Conservation (phyloP, 2,797 vertebrate species). For the Falco biarmicus region DNA sequence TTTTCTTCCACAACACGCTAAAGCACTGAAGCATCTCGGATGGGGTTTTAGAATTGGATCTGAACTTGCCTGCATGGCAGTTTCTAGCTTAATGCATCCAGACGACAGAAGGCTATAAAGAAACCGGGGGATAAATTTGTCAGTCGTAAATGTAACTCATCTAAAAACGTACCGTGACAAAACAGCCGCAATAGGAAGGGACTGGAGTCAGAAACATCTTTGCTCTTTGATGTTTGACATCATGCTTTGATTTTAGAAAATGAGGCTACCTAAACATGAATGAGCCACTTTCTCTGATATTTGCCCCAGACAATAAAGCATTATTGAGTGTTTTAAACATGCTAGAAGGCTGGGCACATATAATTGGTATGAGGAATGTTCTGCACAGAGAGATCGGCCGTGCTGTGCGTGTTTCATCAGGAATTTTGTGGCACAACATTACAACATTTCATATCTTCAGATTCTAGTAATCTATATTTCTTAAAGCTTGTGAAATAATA, state of each 20-base stretch:
- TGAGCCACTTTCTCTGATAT: not conserved
- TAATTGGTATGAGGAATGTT: not conserved
- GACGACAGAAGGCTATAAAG: not conserved
- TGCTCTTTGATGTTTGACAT: not conserved
- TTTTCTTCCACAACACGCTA: not conserved
- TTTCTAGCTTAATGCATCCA: not conserved
- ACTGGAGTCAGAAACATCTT: not conserved
- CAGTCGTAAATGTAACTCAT: not conserved
- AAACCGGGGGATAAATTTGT: not conserved
- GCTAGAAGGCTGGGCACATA: not conserved
- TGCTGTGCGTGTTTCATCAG: not conserved
- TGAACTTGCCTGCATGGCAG: not conserved
- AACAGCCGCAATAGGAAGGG: not conserved
- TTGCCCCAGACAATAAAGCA: not conserved
- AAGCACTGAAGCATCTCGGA: not conserved
- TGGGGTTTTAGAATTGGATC: conserved; percentile 10
- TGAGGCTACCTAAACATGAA: not conserved
- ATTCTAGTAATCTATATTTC: conserved; percentile 13
- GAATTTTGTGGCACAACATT: not conserved
- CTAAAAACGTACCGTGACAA: not conserved
- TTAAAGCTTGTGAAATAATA: conserved; percentile 39
- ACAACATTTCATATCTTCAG: conserved; percentile 3
- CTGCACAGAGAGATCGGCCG: not conserved
- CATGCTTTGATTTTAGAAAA: not conserved
- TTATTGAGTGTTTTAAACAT: not conserved